phyloP scores from a whole-genome alignment of 2,888 invertebrate genomes.

The Caradrina clavipalpis region DNA sequence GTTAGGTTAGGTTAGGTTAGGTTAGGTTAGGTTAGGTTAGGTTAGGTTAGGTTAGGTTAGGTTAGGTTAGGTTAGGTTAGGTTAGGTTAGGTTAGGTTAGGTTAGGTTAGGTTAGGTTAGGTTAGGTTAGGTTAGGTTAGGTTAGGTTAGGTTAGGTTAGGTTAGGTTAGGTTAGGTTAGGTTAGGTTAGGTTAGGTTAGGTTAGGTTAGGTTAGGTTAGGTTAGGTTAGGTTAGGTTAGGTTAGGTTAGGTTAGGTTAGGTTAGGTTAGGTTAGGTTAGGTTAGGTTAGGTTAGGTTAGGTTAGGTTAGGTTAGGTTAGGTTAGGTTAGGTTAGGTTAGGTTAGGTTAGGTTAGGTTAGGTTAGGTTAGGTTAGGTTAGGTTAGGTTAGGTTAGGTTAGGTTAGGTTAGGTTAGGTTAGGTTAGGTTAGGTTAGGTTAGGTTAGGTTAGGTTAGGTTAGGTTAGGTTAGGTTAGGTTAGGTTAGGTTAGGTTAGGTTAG shows the following conservation, averaged over 20 bases:
- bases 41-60: slow-evolving; percentile 1
- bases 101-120: slow-evolving; percentile 1
- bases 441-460: slow-evolving; percentile 1
- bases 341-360: slow-evolving; percentile 1
- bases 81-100: slow-evolving; percentile 1
- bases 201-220: slow-evolving; percentile 1
- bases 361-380: slow-evolving; percentile 1
- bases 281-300: slow-evolving; percentile 1
- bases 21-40: slow-evolving; percentile 1
- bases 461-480: slow-evolving; percentile 1
- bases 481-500: slow-evolving; percentile 1
- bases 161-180: slow-evolving; percentile 1
- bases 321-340: slow-evolving; percentile 1
- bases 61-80: slow-evolving; percentile 1
- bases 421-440: slow-evolving; percentile 1
- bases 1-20: slow-evolving; percentile 1
- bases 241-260: slow-evolving; percentile 1
- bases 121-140: slow-evolving; percentile 1
- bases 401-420: slow-evolving; percentile 1
- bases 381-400: slow-evolving; percentile 1
- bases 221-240: slow-evolving; percentile 1
- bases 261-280: slow-evolving; percentile 1
- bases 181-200: slow-evolving; percentile 1
- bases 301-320: slow-evolving; percentile 1
- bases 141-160: slow-evolving; percentile 1